A percentile compares a stretch with the other conserved stretches of the same genome.
These are phyloP conservation scores for Crioceris asparagi DNA, from an alignment of 2,888 invertebrate species.

Conservation along the genomic window DNA sequence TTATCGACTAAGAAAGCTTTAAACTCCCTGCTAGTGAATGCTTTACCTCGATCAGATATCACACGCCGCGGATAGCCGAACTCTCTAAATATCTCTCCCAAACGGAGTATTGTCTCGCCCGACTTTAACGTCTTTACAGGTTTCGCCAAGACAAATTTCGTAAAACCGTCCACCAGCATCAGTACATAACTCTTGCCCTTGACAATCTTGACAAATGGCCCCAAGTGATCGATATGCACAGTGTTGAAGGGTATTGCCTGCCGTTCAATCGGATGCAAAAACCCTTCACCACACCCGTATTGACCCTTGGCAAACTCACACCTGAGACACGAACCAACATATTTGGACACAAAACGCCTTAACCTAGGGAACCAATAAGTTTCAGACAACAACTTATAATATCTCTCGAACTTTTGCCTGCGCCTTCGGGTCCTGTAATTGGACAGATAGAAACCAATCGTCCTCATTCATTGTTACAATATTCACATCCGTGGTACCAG, in stretches of 20 bases:
- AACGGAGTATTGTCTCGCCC: neutral
- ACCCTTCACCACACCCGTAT: slow-evolving; percentile 12
- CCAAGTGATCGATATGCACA: too few relatives aligned
- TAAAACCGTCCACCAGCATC: too few relatives aligned
- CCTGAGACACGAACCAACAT: slow-evolving; percentile 19
- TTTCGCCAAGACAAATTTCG: slow-evolving; percentile 7
- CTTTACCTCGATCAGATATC: too few relatives aligned
- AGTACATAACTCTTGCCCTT: too few relatives aligned
- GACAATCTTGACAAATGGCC: too few relatives aligned
- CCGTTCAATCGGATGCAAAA: too few relatives aligned
- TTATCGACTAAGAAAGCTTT: slow-evolving; percentile 3
- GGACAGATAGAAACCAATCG: slow-evolving; percentile 21
- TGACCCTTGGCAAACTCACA: slow-evolving; percentile 26
- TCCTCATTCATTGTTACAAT: slow-evolving; percentile 12
- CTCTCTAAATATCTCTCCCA: too few relatives aligned
- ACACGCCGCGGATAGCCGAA: too few relatives aligned
- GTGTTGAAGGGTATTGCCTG: too few relatives aligned
- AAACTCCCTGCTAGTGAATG: too few relatives aligned
- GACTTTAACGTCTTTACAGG: too few relatives aligned
- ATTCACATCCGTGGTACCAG: slow-evolving; percentile 5
- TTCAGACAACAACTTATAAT: slow-evolving; percentile 3
- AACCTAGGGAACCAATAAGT: slow-evolving; percentile 13
- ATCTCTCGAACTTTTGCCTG: slow-evolving; percentile 13
- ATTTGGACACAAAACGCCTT: slow-evolving; percentile 11
- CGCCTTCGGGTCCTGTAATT: slow-evolving; percentile 16